Evolutionary conservation across 2,888 invertebrate species (phyloP).

Genomic region (Drosophila pseudotalamancana): DNA sequence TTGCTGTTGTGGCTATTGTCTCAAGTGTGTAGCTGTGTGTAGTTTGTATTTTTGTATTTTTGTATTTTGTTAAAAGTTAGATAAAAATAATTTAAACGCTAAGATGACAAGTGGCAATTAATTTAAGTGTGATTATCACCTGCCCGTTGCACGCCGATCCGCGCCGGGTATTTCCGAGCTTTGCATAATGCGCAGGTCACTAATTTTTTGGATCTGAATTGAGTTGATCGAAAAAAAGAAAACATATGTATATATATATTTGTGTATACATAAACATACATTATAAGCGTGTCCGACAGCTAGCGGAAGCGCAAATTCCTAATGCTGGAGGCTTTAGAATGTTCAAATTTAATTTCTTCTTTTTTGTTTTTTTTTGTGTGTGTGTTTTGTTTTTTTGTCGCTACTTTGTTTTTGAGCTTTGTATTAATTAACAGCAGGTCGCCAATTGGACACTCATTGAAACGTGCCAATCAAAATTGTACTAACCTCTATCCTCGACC

Average conservation of each 20-base stretch:
- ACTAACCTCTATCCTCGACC: conserved; percentile 76
- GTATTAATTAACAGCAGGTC: conserved; percentile 50
- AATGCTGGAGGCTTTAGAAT: conserved; percentile 19
- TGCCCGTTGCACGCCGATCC: conserved; percentile 63
- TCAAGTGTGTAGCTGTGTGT: conserved; percentile 13
- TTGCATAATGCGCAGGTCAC: conserved; percentile 58
- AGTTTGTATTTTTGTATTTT: conserved; percentile 27
- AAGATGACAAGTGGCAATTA: conserved; percentile 80
- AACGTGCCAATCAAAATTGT: conserved; percentile 65
- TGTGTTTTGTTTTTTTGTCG: conserved; percentile 7
- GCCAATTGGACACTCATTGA: conserved; percentile 48
- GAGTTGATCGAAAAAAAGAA: conserved; percentile 7
- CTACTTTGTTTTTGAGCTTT: conserved; percentile 46
- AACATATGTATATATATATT: neutral
- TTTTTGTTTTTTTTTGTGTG: neutral
- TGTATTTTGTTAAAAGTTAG: conserved; percentile 51
- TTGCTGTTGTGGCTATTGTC: conserved; percentile 20
- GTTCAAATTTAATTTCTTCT: conserved; percentile 1
- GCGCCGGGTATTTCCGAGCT: conserved; percentile 66
- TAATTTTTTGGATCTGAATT: conserved; percentile 74
- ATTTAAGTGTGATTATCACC: conserved; percentile 79
- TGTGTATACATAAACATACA: neutral
- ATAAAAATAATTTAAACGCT: conserved; percentile 78
- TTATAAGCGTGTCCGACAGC: conserved; percentile 59
- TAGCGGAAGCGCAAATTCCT: conserved; percentile 23